Base-by-base conservation (phyloP, 2,888 invertebrate genomes). In the Cataglyphis cursor region DNA sequence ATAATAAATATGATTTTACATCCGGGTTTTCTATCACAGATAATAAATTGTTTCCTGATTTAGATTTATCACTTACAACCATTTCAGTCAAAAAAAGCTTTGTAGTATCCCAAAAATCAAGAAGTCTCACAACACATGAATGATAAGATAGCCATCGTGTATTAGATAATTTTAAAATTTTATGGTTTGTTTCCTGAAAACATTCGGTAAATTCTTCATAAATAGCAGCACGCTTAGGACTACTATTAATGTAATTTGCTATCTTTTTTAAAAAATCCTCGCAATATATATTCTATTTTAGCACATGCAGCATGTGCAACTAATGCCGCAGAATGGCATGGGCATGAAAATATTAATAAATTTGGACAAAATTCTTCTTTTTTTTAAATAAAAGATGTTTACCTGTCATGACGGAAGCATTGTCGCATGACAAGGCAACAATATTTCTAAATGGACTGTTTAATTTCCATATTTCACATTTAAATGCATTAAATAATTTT, bases 401-500 rank as follows among this genome's bases (percentile, higher is more conserved):
- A 6, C 10, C 54, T 54, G 21, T 54, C 10, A 54, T 54, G 21
- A 21, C 54, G 10, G 21, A 54, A 0, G 54, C 54, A 21, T 54
- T 59, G 3, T 24, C 59, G 21, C 28, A 59, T 28, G 28, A 59
- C 28, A 59, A 8, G 15, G 28, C 15, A 59, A 59, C 15, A 28
- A 59, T 59, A 57, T 57, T 57, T 10, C 0, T 1, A 21, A 57
- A 57, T 10, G 24, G 24, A 12, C 24, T 24, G 0, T 59, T 1
- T 4, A 59, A 15, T 28, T 15, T 59, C 1, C 1, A 59, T 28
- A 59, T 59, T 59, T 59, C 15, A 0, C 0, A 28, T 15, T 59
- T 15, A 28, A 59, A 59, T 28, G 59, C 59, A 15, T 12, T 28
- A 59, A 28, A 59, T 59, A 59, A 59, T 59, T 59, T 59, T n/a